Evolutionary conservation across 2,888 invertebrate genomes (phyloP), one percentile per base, ranked within the genome.

Genomic region (Rhogogaster chlorosoma): DNA sequence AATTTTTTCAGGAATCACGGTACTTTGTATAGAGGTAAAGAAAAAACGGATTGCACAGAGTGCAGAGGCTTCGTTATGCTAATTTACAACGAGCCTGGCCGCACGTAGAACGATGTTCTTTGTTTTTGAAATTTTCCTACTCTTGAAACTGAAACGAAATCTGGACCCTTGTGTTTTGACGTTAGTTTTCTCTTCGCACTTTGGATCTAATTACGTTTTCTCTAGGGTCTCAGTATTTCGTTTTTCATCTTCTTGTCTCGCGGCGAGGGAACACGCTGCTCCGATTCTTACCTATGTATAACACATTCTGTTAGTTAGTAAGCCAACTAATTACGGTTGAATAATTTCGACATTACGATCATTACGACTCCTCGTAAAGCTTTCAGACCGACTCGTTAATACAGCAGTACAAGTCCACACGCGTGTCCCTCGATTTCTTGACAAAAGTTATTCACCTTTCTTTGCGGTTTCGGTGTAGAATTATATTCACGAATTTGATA

Each of bases 301-400:
- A 10, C 26, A 61, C 22, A 22, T 36, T 70, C 36, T 36, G 32
- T 70, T 32, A 32, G 32, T 70, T 36, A 5, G 70, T 70, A 70
- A 26, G 26, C 3, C 49, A 12, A 26, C 75, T 75, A 75, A 75
- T 75, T 75, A 57, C 10, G 57, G 32, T 78, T 57, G n/a, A 78
- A 78, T 78, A 57, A 78, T 78, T 78, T 78, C 78, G 26, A 78
- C 57, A 12, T 78, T 18, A 78, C 53, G 78, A 78, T 57, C 42
- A 57, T 78, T 78, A 53, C 53, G 9, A 53, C 57, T 75, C 32
- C 18, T 78, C 57, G 45, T 78, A 78, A 78, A 78, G 10, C 53
- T 22, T 75, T 75, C 75, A 75, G 15, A 26, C 22, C 6, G 1
- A 45, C 45, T 75, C 49, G 29, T 49, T 75, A 75, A 75, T 75